Conservation (phyloP, 2,888 invertebrate genomes). For the Xestia sexstrigata region DNA sequence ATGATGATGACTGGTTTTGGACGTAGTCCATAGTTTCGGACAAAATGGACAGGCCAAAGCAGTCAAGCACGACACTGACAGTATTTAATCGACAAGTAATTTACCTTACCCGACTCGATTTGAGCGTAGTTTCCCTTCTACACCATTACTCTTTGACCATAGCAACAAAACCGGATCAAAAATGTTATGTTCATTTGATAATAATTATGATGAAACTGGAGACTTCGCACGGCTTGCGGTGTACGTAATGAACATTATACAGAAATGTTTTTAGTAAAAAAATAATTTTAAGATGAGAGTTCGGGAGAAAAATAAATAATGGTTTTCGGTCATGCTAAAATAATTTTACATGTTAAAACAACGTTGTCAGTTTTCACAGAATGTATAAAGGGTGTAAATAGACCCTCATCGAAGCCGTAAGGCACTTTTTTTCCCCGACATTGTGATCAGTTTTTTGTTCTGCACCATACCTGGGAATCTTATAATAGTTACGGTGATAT, state of each 20-base stretch:
- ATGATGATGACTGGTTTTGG: background rate
- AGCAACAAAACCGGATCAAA: conserved; percentile 41
- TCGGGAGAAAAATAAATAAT: background rate
- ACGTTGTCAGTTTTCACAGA: background rate
- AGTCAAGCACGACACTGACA: background rate
- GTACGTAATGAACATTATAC: conserved; percentile 34
- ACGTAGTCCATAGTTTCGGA: background rate
- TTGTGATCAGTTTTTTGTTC: no score
- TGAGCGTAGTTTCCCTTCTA: conserved; percentile 2
- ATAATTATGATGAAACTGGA: conserved; percentile 58
- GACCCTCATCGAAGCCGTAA: no score
- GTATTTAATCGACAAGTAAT: background rate
- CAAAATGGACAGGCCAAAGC: background rate
- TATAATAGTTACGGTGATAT: no score
- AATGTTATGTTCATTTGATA: conserved; percentile 60
- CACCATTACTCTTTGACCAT: conserved; percentile 19
- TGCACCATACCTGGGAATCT: no score
- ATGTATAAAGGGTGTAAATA: background rate
- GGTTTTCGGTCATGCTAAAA: background rate
- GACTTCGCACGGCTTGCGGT: conserved; percentile 36
- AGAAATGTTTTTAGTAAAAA: conserved; percentile 7
- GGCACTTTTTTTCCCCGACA: no score
- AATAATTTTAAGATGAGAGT: background rate
- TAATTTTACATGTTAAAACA: background rate
- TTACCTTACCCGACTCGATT: background rate